phyloP scores from a whole-genome alignment of 2,113 vertebrate species.

The Petroica traversi region DNA sequence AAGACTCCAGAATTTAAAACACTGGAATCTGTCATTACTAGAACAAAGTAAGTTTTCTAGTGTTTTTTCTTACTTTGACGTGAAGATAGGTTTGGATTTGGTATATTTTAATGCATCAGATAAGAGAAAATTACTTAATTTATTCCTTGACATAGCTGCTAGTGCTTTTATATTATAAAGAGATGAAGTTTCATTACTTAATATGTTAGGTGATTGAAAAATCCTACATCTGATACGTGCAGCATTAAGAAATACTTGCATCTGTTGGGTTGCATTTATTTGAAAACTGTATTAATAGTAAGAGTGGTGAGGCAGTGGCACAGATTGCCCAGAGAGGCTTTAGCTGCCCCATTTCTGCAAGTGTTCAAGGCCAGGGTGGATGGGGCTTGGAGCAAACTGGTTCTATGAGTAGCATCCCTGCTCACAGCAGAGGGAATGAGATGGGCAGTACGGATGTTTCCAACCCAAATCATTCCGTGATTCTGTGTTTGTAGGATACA shows the following conservation, averaged over 20 bases:
- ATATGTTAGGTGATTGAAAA: neutral
- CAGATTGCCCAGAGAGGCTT: neutral
- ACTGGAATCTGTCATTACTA: slow-evolving; percentile 90
- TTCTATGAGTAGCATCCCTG: neutral
- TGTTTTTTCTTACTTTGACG: neutral
- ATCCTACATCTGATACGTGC: neutral
- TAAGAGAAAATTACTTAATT: neutral
- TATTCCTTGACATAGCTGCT: neutral
- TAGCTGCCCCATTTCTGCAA: neutral
- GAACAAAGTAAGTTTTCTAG: slow-evolving; percentile 81
- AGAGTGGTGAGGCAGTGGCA: neutral
- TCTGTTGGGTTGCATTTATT: neutral
- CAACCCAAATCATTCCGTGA: neutral
- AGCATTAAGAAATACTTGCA: neutral
- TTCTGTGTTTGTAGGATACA: accelerated
- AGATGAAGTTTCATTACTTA: neutral
- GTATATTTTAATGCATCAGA: neutral
- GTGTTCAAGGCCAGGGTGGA: neutral
- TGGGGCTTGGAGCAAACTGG: neutral
- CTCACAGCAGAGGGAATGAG: neutral
- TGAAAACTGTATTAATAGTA: neutral
- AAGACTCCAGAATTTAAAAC: slow-evolving; percentile 94
- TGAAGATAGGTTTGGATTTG: neutral
- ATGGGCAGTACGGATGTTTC: accelerated
- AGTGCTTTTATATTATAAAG: neutral